Evolutionary conservation across 2,113 vertebrate species (phyloP).

Genomic region (Hydropotes inermis): DNA sequence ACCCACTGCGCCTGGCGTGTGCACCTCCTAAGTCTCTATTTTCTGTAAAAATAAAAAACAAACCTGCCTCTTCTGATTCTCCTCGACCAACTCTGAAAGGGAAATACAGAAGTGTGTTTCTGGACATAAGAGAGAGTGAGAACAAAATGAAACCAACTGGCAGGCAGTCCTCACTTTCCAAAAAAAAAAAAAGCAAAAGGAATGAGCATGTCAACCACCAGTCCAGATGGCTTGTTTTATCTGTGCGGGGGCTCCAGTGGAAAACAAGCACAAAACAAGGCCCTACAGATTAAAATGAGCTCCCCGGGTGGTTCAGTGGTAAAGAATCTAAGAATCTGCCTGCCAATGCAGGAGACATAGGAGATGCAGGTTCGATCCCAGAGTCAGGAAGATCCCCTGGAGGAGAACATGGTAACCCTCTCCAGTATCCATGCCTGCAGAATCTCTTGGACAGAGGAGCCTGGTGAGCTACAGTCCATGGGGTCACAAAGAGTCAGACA

Average conservation of each 20-base stretch:
- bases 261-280: not conserved
- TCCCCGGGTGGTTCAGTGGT: not conserved
- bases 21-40: not conserved
- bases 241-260: rapidly evolving
- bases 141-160: not conserved
- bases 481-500: not conserved
- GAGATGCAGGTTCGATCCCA: rapidly evolving
- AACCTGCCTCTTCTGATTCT: not conserved
- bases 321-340: not conserved
- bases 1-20: rapidly evolving
- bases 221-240: not conserved
- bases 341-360: not conserved
- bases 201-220: rapidly evolving
- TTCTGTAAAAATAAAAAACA: not conserved
- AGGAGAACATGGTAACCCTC: not conserved
- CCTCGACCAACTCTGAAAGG: not conserved
- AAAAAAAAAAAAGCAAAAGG: not conserved
- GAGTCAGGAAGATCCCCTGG: not conserved
- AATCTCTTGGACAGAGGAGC: not conserved
- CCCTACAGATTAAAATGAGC: not conserved
- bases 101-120: not conserved
- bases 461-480: not conserved
- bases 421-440: not conserved
- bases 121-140: not conserved
- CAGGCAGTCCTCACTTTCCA: not conserved